A percentile compares a stretch with the other conserved stretches of the same genome.
phyloP scores from a whole-genome alignment of 1,140 invertebrate species.

The Antheraea pernyi region DNA sequence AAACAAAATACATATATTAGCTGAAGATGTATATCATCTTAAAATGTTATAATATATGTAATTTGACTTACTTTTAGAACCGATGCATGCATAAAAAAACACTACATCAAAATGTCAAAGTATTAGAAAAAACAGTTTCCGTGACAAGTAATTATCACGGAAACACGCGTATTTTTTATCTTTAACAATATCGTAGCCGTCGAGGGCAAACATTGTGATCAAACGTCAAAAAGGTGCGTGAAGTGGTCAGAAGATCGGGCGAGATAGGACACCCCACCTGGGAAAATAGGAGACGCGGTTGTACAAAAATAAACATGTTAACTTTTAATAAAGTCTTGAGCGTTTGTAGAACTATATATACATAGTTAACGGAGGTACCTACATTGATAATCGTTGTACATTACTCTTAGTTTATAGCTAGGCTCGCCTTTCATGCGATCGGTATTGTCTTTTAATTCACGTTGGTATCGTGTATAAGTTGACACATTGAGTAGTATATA shows the following conservation, averaged over 20 bases:
- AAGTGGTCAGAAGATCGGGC: slow-evolving; percentile 30
- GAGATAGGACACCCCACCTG: slow-evolving; percentile 28
- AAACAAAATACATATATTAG: too few species aligned
- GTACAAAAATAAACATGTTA: not conserved
- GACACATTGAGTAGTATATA: too few species aligned
- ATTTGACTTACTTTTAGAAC: too few species aligned
- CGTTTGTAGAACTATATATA: not conserved
- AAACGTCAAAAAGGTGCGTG: slow-evolving; percentile 57
- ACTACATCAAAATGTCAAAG: slow-evolving; percentile 1
- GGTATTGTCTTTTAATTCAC: too few species aligned
- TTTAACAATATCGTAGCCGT: not conserved
- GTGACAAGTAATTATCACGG: slow-evolving; percentile 4
- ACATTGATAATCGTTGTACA: too few species aligned
- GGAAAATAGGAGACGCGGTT: not conserved
- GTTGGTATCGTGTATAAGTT: too few species aligned
- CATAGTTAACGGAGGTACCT: too few species aligned
- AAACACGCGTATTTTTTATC: slow-evolving; percentile 2
- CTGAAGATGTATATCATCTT: too few species aligned
- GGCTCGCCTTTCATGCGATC: too few species aligned
- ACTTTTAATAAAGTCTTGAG: not conserved
- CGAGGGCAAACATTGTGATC: slow-evolving; percentile 10
- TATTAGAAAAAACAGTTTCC: slow-evolving; percentile 4
- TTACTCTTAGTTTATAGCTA: too few species aligned
- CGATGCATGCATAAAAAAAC: not conserved
- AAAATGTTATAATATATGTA: too few species aligned